Base-by-base conservation (phyloP, 37 sponge, comb jelly and placozoan genomes). In the Agelas oroides region DNA sequence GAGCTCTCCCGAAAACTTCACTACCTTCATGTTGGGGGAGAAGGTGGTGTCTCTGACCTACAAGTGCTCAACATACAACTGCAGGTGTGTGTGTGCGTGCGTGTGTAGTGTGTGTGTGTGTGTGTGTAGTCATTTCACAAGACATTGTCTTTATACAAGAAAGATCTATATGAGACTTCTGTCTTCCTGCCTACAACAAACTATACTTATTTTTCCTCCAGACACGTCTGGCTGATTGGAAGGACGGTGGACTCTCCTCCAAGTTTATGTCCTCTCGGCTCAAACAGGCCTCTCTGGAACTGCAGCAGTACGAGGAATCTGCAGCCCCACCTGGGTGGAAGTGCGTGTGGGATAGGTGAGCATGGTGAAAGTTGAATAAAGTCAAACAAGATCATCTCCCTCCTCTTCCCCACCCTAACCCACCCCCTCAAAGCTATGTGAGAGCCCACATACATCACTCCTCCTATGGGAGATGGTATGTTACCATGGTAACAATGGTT, bases 161-260 rank as follows among this genome's bases (percentile, higher is more conserved):
- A 46, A 3, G 8, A 8, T 46, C 6, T 46, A 46, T 8, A 3
- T 46, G 3, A 46, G 8, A 8, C 8, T 46, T 12, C 20, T 6
- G 1, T 30, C 19, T 24, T 32, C 30, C 69, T 67, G 69, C 28
- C 20, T 30, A 6, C 23, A 33, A 27, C 20, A n/a, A 59, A 59
- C 17, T 17, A 23, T 23, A 41, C 63, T 38, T 60, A 46, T 65
- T 63, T 35, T 6, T 37, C 65, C 40, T 62, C n/a, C 71, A 91
- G 91, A 81, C 87, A 20, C 78, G 91, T 39, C 62, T 86, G 6
- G 71, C 66, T 20, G 91, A 91, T 53, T 91, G 87, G 87, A 73
- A 81, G 70, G 86, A 76, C 54, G 91, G 91, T 19, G 91, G 78
- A 0, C 24, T 91, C 18, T 27, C 69, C 39, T 62, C 82, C 1